phyloP scores from a whole-genome alignment of 2,797 vertebrate genomes.

The Characodon lateralis region DNA sequence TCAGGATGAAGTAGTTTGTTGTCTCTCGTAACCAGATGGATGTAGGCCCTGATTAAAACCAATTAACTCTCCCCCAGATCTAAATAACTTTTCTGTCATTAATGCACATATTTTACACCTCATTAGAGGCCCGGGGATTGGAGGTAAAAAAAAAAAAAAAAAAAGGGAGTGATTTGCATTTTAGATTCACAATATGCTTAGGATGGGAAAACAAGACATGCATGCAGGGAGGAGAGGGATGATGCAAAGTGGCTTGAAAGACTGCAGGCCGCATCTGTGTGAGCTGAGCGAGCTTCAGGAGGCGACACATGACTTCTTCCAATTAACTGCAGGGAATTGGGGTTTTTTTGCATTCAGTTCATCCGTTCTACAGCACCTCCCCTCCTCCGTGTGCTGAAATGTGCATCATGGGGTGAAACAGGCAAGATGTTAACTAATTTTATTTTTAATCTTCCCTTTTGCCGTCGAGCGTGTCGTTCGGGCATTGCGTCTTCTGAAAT shows the following conservation, averaged over 20 bases:
- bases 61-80: slow-evolving; percentile 91
- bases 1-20: slow-evolving; percentile 91
- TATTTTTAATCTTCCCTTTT: slow-evolving; percentile 92
- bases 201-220: slow-evolving; percentile 57
- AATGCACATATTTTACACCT: slow-evolving; percentile 89
- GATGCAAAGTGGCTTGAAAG: slow-evolving; percentile 69
- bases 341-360: slow-evolving; percentile 34
- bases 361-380: no score
- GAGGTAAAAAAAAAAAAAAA: slow-evolving; percentile 65
- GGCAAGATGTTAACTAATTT: slow-evolving; percentile 91
- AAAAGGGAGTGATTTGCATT: slow-evolving; percentile 81
- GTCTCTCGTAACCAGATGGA: slow-evolving; percentile 92
- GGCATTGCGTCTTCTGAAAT: slow-evolving; percentile 93
- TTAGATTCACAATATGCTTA: slow-evolving; percentile 81
- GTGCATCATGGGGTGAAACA: slow-evolving; percentile 86
- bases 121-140: slow-evolving; percentile 84
- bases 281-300: slow-evolving; percentile 73
- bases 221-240: slow-evolving; percentile 43
- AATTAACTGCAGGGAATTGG: slow-evolving; percentile 75
- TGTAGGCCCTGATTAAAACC: slow-evolving; percentile 93
- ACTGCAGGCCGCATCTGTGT: slow-evolving; percentile 82
- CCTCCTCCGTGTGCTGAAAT: slow-evolving; percentile 67
- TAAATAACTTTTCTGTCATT: slow-evolving; percentile 92
- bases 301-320: slow-evolving; percentile 77
- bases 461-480: slow-evolving; percentile 91